Conservation (phyloP, 2,113 vertebrate species). For the Malurus elegans region DNA sequence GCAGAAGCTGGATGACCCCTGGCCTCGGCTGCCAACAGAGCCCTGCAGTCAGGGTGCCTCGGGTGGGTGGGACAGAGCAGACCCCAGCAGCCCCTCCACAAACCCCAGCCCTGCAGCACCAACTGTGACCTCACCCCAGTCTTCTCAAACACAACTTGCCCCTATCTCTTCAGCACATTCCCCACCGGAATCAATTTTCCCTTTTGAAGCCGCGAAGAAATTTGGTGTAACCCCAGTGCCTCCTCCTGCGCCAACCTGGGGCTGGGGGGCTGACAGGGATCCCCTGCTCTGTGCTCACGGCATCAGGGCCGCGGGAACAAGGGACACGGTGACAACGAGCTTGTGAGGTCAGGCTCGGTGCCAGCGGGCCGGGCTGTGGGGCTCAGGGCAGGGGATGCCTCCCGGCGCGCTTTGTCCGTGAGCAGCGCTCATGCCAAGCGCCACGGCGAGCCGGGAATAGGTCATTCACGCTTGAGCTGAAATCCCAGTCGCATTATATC, state of each 20-base stretch:
- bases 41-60: fast-evolving
- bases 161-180: background rate
- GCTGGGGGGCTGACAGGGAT: background rate
- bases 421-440: background rate
- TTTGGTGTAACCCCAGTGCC: background rate
- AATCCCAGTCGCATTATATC: constrained; percentile 50
- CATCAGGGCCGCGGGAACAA: background rate
- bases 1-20: background rate
- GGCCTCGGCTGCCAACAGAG: fast-evolving
- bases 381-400: background rate
- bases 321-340: background rate
- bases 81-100: background rate
- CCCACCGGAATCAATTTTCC: background rate
- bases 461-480: constrained; percentile 44
- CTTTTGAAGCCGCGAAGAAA: background rate
- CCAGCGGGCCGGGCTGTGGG: background rate
- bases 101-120: background rate
- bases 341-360: background rate
- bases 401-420: background rate
- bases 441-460: constrained; percentile 10
- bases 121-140: background rate
- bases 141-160: background rate
- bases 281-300: background rate
- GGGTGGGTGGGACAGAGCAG: background rate
- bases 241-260: background rate